phyloP scores from a whole-genome alignment of 2,888 invertebrate species.

The Teleogryllus oceanicus region DNA sequence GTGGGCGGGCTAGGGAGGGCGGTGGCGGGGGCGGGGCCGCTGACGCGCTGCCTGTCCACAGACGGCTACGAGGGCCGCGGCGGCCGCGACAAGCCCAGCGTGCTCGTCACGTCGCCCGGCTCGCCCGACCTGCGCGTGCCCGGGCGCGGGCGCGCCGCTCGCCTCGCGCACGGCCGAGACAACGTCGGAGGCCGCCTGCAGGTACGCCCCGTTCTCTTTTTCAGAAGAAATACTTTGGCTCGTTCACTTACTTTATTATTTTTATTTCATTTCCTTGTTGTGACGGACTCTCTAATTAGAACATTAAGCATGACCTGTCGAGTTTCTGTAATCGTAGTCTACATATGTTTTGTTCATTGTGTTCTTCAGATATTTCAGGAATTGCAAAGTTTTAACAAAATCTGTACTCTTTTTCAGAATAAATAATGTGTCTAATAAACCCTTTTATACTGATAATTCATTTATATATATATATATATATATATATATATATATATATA shows the following conservation, averaged over 20 bases:
- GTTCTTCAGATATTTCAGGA: background rate
- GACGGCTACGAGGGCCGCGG: slow-evolving; percentile 35
- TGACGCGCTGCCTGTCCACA: slow-evolving; percentile 28
- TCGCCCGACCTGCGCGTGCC: slow-evolving; percentile 78
- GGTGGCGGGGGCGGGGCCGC: background rate
- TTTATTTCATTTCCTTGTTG: too few species aligned
- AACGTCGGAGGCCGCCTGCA: slow-evolving; percentile 82
- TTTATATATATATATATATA: too few species aligned
- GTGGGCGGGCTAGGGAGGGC: background rate
- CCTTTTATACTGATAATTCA: too few species aligned
- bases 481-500: too few species aligned
- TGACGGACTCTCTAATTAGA: too few species aligned
- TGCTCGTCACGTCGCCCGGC: slow-evolving; percentile 89
- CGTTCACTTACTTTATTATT: too few species aligned
- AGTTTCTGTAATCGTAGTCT: background rate
- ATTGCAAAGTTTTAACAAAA: too few species aligned
- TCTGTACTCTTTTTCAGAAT: too few species aligned
- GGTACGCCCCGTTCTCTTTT: slow-evolving; percentile 48
- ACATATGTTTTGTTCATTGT: background rate
- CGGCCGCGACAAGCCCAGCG: slow-evolving; percentile 77
- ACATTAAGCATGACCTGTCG: too few species aligned
- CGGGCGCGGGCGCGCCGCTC: slow-evolving; percentile 42
- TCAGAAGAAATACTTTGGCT: too few species aligned
- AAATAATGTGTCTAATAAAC: too few species aligned
- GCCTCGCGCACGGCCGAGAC: slow-evolving; percentile 49